Percentiles rank a stretch among this genome's conserved stretches.
These are phyloP conservation scores for Catharus fuscescens DNA, from an alignment of 2,113 vertebrate species.

Conservation along the genomic window DNA sequence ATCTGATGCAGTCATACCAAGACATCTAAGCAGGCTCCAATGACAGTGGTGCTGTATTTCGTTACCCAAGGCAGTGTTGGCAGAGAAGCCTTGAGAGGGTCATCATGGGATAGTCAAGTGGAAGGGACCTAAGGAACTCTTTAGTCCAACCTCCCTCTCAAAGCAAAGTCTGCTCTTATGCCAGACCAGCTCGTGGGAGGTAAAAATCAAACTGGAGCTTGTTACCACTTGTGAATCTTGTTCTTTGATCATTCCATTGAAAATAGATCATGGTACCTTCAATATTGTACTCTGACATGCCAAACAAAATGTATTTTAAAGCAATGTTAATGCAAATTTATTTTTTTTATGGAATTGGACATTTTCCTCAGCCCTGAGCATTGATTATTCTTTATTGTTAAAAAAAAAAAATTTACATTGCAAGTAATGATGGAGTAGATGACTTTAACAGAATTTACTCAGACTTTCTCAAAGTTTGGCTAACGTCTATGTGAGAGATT, in stretches of 20 bases:
- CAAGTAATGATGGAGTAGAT: neutral
- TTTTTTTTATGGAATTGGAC: neutral
- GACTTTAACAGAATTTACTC: neutral
- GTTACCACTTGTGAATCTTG: neutral
- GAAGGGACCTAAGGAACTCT: neutral
- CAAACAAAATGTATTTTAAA: neutral
- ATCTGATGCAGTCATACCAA: neutral
- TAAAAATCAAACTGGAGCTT: neutral
- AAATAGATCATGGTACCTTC: neutral
- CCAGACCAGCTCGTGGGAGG: neutral
- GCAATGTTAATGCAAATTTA: neutral
- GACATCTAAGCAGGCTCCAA: neutral
- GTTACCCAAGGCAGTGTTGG: accelerated
- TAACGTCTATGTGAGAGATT: neutral
- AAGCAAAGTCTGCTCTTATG: neutral
- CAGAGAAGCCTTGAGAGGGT: neutral
- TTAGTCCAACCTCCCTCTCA: neutral
- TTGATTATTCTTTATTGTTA: neutral
- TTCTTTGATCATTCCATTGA: neutral
- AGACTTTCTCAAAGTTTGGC: neutral
- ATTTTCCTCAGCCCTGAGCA: neutral
- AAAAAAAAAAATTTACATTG: neutral
- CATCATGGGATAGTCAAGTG: neutral
- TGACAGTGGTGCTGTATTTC: neutral
- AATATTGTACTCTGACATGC: neutral